phyloP scores from a whole-genome alignment of 1,140 invertebrate genomes.

The Cepaea nemoralis region DNA sequence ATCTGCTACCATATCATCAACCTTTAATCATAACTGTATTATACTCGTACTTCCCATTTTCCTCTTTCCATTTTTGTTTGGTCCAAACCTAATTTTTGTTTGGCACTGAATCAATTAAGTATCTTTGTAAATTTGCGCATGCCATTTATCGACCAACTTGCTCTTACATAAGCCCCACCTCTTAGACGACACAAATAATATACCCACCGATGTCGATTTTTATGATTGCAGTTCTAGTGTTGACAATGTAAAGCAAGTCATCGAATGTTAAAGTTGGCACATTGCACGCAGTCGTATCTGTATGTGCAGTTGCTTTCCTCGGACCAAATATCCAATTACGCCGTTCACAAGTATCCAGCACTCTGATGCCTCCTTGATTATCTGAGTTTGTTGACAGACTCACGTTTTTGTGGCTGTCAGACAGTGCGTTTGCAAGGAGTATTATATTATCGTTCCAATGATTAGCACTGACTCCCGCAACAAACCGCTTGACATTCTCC shows the following conservation, averaged over 20 bases:
- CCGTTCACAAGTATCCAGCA: constrained; percentile 41
- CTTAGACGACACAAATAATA: not conserved
- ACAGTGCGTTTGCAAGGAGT: constrained; percentile 58
- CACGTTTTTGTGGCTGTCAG: constrained; percentile 49
- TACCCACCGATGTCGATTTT: constrained; percentile 57
- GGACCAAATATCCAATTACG: not conserved
- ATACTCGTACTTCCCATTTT: no score
- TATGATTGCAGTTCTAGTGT: constrained; percentile 42
- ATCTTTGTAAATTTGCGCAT: no score
- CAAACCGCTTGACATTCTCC: constrained; percentile 52
- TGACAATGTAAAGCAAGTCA: constrained; percentile 47
- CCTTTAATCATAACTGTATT: no score
- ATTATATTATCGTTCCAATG: constrained; percentile 48
- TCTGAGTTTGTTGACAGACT: constrained; percentile 49
- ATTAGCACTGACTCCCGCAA: constrained; percentile 45
- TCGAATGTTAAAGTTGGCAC: constrained; percentile 53
- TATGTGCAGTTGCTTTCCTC: not conserved
- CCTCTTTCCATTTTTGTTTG: no score
- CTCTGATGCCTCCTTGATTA: constrained; percentile 62
- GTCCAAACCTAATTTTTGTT: no score
- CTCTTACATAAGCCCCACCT: no score
- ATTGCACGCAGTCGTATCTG: not conserved
- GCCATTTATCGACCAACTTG: no score
- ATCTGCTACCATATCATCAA: no score
- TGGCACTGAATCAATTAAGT: no score